Percentiles rank a stretch among this genome's conserved stretches.
phyloP scores from a whole-genome alignment of 1,140 invertebrate species.

The Diachasmimorpha longicaudata region DNA sequence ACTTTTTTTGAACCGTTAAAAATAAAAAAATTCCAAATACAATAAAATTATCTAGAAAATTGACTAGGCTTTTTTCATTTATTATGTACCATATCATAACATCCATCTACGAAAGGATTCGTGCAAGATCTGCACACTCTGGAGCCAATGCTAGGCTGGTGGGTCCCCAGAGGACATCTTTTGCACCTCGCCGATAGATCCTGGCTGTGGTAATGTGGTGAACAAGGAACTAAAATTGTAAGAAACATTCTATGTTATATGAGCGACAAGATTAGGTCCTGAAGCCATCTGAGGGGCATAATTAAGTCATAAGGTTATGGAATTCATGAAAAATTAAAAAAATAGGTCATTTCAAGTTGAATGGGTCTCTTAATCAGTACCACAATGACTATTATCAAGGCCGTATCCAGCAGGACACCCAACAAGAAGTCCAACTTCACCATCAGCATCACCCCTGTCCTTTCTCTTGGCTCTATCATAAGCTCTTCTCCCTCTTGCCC shows the following conservation, averaged over 20 bases:
- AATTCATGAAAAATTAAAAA: no score
- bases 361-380: constrained; percentile 27
- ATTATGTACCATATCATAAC: constrained; percentile 45
- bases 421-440: constrained; percentile 45
- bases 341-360: no score
- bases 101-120: constrained; percentile 52
- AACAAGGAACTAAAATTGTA: constrained; percentile 49
- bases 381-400: constrained; percentile 46
- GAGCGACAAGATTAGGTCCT: no score
- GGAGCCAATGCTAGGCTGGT: constrained; percentile 52
- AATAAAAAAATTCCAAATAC: no score
- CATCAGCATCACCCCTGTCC: constrained; percentile 31
- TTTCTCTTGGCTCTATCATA: constrained; percentile 7
- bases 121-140: constrained; percentile 49
- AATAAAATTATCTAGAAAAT: no score
- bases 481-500: constrained; percentile 33
- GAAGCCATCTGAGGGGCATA: no score
- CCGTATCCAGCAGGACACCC: constrained; percentile 52
- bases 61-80: neutral
- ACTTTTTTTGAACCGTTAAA: no score
- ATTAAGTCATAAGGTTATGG: no score
- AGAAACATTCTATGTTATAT: no score
- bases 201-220: constrained; percentile 49
- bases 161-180: constrained; percentile 47
- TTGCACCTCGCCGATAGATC: constrained; percentile 50